Conservation (phyloP, 2,797 vertebrate species). For the Eidolon dupreanum region DNA sequence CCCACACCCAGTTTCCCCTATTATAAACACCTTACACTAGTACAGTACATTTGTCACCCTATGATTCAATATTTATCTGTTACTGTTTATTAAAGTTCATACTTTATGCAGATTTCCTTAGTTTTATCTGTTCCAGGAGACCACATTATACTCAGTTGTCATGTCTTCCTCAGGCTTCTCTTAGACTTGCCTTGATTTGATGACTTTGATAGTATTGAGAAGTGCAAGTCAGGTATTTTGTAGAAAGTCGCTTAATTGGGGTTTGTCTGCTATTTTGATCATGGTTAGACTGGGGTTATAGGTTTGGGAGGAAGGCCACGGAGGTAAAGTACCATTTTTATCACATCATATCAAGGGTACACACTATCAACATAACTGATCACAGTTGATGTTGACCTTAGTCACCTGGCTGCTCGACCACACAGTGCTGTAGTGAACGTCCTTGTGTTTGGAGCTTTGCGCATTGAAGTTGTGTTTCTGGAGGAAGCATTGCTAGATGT, state of each 20-base stretch:
- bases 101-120: neutral
- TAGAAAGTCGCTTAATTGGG: neutral
- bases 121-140: neutral
- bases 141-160: neutral
- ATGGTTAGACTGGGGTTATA: neutral
- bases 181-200: neutral
- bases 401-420: neutral
- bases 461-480: neutral
- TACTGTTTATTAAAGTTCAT: too few species aligned
- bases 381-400: neutral
- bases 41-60: neutral
- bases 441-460: neutral
- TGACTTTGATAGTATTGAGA: neutral
- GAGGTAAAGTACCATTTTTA: neutral
- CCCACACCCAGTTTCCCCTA: neutral
- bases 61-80: too few species aligned
- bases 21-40: neutral
- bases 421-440: fast-evolving
- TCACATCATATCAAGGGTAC: neutral
- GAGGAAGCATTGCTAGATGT: neutral
- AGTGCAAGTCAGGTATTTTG: neutral
- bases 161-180: neutral
- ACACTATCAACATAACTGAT: neutral
- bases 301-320: neutral
- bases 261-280: neutral